Base-by-base conservation (phyloP, 2,113 vertebrate species). In the Eonycteris spelaea region DNA sequence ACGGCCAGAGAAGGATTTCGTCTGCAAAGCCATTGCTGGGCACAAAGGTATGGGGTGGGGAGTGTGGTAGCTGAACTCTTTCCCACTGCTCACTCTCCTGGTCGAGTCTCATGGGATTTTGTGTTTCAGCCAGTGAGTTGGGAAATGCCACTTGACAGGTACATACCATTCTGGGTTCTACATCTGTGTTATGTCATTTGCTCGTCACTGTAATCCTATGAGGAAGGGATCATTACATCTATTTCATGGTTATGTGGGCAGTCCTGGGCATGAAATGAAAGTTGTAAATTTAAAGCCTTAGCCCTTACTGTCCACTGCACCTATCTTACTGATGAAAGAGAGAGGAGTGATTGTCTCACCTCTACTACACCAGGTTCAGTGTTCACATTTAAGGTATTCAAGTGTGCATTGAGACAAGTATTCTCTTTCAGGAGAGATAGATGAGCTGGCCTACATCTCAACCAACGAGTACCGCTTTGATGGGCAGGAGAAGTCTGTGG, bases 1-100 rank as follows among this genome's bases (percentile, higher is more conserved):
- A 7, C 70, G 95, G 6, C 95, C 98, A 15, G 98, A 97, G 84
- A 97, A 96, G 45, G 98, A 98, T 87, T 99, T 99, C 94, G 98
- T 95, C 63, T 99, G 98, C 96, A 98, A 97, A 93, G 98, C 98
- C 86, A 98, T 99, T 10, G 98, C 98, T 87, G 99, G 98, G 7
- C 99, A 99, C 93, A 95, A 97, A 94, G 98, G 98, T 98, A 96
- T 15, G 83, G 82, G 24, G 73, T 35, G 26, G 38, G 26, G 63
- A 45, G 13, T 33, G 19, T 45, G 6, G 35, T 9, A 30, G 30
- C 65, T 15, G 1, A 21, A 19, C 16, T 7, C 35, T 22, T 61
- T 38, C 73, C 45, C 33, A 35, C n/a, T 59, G 55, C 43, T 33
- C 55, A n/a, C 3, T 1, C 53, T 65, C 38, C 35, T 19, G 28